Evolutionary conservation across 2,113 vertebrate species (phyloP).

Genomic region (Maccullochella peelii): DNA sequence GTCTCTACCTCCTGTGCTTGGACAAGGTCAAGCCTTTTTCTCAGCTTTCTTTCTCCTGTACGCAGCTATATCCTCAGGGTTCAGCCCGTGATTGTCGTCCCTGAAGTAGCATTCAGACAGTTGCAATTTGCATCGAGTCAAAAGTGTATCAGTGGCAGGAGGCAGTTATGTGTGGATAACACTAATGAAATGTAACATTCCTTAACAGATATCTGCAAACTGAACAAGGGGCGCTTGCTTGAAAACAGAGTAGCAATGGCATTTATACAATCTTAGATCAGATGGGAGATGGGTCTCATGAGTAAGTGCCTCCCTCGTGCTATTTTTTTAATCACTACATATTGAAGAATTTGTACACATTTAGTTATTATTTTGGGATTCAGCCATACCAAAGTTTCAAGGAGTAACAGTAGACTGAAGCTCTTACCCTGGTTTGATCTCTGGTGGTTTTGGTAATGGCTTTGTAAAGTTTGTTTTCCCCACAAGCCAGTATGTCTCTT

Average conservation of each 20-base stretch:
- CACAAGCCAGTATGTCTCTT: constrained; percentile 94
- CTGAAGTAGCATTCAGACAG: constrained; percentile 83
- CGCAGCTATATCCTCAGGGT: constrained; percentile 87
- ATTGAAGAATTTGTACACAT: not conserved
- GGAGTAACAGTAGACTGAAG: not conserved
- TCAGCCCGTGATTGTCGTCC: constrained; percentile 89
- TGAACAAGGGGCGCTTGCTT: not conserved
- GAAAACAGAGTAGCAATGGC: not conserved
- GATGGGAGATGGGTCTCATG: not conserved
- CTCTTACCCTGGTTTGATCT: constrained; percentile 91
- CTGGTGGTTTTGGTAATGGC: constrained; percentile 89
- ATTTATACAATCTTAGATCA: not conserved
- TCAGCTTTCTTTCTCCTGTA: constrained; percentile 90
- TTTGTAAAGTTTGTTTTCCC: constrained; percentile 90
- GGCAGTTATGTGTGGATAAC: not conserved
- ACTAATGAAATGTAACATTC: not conserved
- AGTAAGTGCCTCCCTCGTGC: too few species aligned
- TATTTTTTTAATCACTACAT: too few species aligned
- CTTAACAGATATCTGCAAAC: not conserved
- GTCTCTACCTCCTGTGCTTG: constrained; percentile 86
- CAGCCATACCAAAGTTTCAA: not conserved
- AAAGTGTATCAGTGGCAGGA: constrained; percentile 4
- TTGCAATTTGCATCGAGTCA: constrained; percentile 41
- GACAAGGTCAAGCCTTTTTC: constrained; percentile 84
- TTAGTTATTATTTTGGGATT: not conserved